Conservation (phyloP, 2,797 vertebrate species). For the Vireo griseus region DNA sequence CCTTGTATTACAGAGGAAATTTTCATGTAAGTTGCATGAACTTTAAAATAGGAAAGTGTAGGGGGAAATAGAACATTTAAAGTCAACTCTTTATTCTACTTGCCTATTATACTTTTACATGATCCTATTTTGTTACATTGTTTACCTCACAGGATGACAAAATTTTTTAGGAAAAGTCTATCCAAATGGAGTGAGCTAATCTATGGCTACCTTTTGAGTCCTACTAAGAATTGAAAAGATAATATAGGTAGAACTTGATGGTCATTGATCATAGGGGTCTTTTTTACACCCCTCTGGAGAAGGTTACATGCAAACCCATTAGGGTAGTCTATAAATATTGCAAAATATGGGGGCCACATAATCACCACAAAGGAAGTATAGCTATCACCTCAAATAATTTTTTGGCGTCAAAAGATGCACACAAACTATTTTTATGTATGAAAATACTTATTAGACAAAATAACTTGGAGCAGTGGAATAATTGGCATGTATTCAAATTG, state of each 20-base stretch:
- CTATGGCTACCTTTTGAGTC: background rate
- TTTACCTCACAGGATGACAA: background rate
- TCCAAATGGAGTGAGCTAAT: background rate
- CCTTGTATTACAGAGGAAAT: background rate
- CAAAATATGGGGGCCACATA: background rate
- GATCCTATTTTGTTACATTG: background rate
- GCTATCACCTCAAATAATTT: conserved; percentile 2
- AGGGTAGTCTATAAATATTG: background rate
- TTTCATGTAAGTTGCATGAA: background rate
- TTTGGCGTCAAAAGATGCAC: background rate
- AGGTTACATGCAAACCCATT: background rate
- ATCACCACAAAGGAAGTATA: background rate
- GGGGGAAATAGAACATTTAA: background rate
- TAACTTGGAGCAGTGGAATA: conserved; percentile 63
- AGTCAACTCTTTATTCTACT: background rate
- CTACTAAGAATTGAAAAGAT: background rate
- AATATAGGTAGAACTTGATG: background rate
- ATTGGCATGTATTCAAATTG: conserved; percentile 75
- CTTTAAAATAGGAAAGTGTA: background rate
- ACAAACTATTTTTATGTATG: conserved; percentile 43
- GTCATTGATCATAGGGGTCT: background rate
- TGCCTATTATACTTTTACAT: background rate
- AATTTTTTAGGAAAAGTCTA: background rate
- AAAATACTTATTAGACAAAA: conserved; percentile 60
- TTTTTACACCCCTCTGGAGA: background rate